Evolutionary conservation across 2,888 invertebrate species (phyloP).

Genomic region (Onthophagus sagittarius): DNA sequence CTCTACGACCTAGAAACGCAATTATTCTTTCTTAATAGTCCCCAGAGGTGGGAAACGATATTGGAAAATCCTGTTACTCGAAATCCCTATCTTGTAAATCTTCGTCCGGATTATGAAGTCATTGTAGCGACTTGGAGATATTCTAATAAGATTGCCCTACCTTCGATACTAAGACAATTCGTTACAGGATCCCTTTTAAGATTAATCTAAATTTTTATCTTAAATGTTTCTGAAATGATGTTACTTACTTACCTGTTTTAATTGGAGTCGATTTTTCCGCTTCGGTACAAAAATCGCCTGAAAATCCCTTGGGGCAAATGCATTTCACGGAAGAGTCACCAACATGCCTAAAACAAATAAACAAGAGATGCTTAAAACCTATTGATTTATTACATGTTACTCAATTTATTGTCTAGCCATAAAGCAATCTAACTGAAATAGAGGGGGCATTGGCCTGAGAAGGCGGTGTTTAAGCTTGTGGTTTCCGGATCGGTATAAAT

Average conservation of each 20-base stretch:
- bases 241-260: slow-evolving; percentile 22
- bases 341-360: slow-evolving; percentile 27
- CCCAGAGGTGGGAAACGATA: neutral
- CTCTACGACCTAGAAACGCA: neutral
- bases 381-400: neutral
- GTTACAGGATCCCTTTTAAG: neutral
- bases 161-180: neutral
- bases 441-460: neutral
- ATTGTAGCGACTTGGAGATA: neutral
- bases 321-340: slow-evolving; percentile 29
- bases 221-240: too few relatives aligned
- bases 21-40: neutral
- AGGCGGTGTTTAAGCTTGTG: neutral
- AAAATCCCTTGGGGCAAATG: slow-evolving; percentile 27
- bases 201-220: neutral
- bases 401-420: neutral
- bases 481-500: slow-evolving; percentile 1
- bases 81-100: neutral
- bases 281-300: slow-evolving; percentile 23
- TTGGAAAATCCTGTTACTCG: neutral
- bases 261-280: slow-evolving; percentile 15
- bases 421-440: neutral
- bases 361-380: slow-evolving; percentile 4
- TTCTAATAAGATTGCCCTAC: neutral
- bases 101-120: neutral